Base-by-base conservation (phyloP, 2,797 vertebrate genomes). In the Cercopithecus hamlyni region DNA sequence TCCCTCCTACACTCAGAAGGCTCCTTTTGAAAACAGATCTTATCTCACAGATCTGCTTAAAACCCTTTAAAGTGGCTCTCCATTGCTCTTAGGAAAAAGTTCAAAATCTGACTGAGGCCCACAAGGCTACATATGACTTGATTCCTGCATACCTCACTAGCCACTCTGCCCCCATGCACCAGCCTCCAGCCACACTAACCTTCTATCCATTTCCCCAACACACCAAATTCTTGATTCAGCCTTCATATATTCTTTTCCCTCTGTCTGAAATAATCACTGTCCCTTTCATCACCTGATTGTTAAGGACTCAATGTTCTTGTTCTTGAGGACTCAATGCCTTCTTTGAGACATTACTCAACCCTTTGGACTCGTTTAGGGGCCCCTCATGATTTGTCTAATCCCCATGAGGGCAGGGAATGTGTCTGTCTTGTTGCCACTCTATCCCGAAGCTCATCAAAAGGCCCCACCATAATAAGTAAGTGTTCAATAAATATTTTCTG, bases 21-120 rank as follows among this genome's bases (percentile, higher is more conserved):
- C 39, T 80, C n/a, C 70, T 84, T 92, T 85, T 77, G 55, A 90
- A 97, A 95, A 86, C 26, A 80, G 33, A 82, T 84, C 76, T 97
- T 94, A 95, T 92, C 30, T 80, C 84, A 83, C 82, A 95, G 24
- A n/a, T 61, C 57, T 50, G 20, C 67, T 97, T 75, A 86, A 94
- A 95, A 87, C 30, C 24, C 45, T 90, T 95, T 61, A 22, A 39
- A 89, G 82, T 48, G 27, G 43, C 12, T 93, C 41, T 95, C 70
- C 5, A 36, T 26, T 93, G 33, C 48, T 90, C 88, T 79, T 67
- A 81, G 39, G 22, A 90, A 73, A 80, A 97, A 93, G 52, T 95
- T 94, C 22, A 75, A 83, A 94, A 85, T 93, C 84, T 36, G 77
- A 58, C 48, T 50, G 92, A 81, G 64, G 27, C 52, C 30, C 70